Percentiles rank a stretch among this genome's conserved stretches.
Conservation (phyloP, 2,888 invertebrate species). For the Ernsta delagoae region DNA sequence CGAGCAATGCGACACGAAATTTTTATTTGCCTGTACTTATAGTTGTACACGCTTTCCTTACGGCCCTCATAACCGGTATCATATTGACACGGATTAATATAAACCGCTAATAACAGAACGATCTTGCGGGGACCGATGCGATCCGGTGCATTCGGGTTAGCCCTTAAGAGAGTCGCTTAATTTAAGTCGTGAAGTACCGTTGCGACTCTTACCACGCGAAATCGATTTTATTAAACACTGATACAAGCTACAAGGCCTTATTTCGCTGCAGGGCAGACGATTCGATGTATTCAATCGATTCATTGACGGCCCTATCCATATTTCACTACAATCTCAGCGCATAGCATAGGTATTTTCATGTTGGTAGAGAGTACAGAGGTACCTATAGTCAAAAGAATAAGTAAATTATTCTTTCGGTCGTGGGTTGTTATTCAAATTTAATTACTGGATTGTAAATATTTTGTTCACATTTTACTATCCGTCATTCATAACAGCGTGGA, state of each 20-base stretch:
- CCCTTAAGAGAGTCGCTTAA: constrained; percentile 24
- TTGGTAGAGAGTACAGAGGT: no score
- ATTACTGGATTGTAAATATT: neutral
- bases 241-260: no score
- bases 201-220: constrained; percentile 6
- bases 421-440: neutral
- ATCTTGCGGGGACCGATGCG: constrained; percentile 10
- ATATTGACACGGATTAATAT: constrained; percentile 10
- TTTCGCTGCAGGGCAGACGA: no score
- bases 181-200: constrained; percentile 24
- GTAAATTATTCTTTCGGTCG: neutral
- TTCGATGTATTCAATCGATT: neutral
- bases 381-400: neutral
- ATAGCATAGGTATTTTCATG: no score
- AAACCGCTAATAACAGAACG: constrained; percentile 6
- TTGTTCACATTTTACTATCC: neutral
- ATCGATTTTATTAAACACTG: constrained; percentile 5
- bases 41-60: neutral
- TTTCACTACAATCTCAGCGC: no score
- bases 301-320: no score
- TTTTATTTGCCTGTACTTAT: no score
- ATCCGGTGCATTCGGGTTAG: constrained; percentile 22
- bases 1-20: no score
- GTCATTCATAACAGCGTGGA: no score
- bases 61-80: constrained; percentile 8